phyloP scores from a whole-genome alignment of 2,797 vertebrate genomes.

The Oreonectes daqikongensis region DNA sequence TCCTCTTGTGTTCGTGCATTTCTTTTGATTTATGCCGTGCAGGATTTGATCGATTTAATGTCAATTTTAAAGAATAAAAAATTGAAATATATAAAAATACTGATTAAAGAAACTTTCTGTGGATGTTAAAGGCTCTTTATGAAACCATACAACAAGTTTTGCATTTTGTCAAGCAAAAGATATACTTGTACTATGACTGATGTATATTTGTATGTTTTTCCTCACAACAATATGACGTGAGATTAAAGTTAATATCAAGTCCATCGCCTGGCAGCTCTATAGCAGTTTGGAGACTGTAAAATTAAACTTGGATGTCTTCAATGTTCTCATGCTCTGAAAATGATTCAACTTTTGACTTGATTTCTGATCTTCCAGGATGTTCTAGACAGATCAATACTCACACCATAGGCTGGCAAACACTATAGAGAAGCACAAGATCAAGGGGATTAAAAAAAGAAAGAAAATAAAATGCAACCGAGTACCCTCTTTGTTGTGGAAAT shows the following conservation, averaged over 20 bases:
- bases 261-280: conserved; percentile 16
- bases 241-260: conserved; percentile 48
- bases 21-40: conserved; percentile 30
- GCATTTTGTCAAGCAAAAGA: too few relatives aligned
- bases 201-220: too few relatives aligned
- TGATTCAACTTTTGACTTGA: conserved; percentile 19
- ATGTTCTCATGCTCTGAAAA: conserved; percentile 28
- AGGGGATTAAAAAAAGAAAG: conserved; percentile 47
- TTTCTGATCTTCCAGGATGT: conserved; percentile 35
- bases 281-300: conserved; percentile 28
- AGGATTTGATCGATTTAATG: conserved; percentile 34
- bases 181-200: too few relatives aligned
- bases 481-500: conserved; percentile 37
- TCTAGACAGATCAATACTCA: conserved; percentile 46
- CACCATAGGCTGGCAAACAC: conserved; percentile 40
- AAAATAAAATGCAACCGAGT: conserved; percentile 33
- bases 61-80: background rate
- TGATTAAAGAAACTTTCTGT: background rate
- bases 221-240: conserved; percentile 8
- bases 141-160: too few relatives aligned
- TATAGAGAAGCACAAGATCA: conserved; percentile 39
- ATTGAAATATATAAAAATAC: background rate
- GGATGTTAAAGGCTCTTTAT: too few relatives aligned
- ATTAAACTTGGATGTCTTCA: conserved; percentile 24
- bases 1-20: conserved; percentile 38